Evolutionary conservation across 2,113 vertebrate genomes (phyloP), one percentile per base, ranked within the genome.

Genomic region (human (Homo sapiens)): DNA sequence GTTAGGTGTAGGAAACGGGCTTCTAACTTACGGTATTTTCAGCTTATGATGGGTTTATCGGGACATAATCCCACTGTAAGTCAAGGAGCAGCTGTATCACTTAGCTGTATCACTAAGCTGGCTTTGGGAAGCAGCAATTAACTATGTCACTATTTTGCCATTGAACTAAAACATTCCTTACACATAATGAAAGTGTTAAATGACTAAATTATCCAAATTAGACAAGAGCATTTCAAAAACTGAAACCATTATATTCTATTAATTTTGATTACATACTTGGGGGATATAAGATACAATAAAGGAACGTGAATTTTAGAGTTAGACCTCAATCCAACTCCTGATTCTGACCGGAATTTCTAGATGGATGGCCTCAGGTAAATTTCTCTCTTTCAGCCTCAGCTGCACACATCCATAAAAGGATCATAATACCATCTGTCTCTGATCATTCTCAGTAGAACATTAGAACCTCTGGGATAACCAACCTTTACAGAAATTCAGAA

Each of bases 131-230:
- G 95, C 3, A 72, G 35, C 55, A 61, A 76, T 75, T 70, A 57
- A 66, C 11, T 59, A 90, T 80, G 30, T 96, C 92, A 43, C 96
- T 87, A 93, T 30, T 94, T 95, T 66, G n/a, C 40, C 70, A 52
- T 43, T 95, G 57, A 66, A 86, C 23, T 94, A 95, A 96, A 96
- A 93, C 90, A 97, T 95, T 25, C 89, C 92, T 96, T 94, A 86
- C 93, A 97, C 32, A 92, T 93, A 96, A 80, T 94, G 70, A 96
- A 52, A 89, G 66, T 48, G 96, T 40, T 89, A 86, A 93, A 76
- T 20, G 22, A 32, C 20, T 84, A 64, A 72, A 78, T 83, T 78
- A 61, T 20, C 27, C 30, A 73, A 81, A 57, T 76, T 32, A 82
- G 25, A 20, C 52, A 73, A 25, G 3, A 79, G 20, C 32, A 38